Percentiles rank a stretch among this genome's conserved stretches.
Evolutionary conservation across 2,797 vertebrate species (phyloP).

Genomic region (Chloroceryle amazona): DNA sequence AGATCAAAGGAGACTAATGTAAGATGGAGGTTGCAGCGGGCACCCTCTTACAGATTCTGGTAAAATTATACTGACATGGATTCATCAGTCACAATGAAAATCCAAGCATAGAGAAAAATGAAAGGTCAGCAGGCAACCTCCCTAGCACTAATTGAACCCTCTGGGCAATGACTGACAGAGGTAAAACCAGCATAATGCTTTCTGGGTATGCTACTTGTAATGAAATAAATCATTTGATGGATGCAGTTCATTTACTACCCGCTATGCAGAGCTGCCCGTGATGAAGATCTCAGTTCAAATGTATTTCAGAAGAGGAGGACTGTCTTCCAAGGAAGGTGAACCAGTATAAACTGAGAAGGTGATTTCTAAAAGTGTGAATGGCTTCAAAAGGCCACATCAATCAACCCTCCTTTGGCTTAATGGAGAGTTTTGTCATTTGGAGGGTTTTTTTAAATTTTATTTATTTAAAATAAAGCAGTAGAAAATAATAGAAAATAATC

Average conservation of each 20-base stretch:
- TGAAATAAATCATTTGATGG: background rate
- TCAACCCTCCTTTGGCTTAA: background rate
- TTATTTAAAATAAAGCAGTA: background rate
- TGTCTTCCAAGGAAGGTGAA: background rate
- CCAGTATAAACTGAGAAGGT: background rate
- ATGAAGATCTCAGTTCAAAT: background rate
- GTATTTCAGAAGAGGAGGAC: background rate
- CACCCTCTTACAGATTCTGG: background rate
- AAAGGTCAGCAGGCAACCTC: conserved; percentile 33
- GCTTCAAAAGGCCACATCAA: background rate
- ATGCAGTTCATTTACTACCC: background rate
- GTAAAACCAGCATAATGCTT: background rate
- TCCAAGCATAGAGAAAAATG: background rate
- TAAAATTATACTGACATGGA: conserved; percentile 6
- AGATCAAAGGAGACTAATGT: conserved; percentile 37
- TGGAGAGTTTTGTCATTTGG: background rate
- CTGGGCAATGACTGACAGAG: conserved; percentile 18
- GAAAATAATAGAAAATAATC: background rate
- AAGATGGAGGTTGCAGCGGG: background rate
- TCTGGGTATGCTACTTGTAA: background rate
- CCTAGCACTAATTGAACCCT: conserved; percentile 37
- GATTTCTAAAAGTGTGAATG: background rate
- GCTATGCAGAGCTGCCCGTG: background rate
- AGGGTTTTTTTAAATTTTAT: background rate
- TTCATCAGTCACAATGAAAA: conserved; percentile 43